A percentile compares a stretch with the other conserved stretches of the same genome.
Evolutionary conservation across 2,888 invertebrate genomes (phyloP).

Genomic region (Iselma pallidipennis): DNA sequence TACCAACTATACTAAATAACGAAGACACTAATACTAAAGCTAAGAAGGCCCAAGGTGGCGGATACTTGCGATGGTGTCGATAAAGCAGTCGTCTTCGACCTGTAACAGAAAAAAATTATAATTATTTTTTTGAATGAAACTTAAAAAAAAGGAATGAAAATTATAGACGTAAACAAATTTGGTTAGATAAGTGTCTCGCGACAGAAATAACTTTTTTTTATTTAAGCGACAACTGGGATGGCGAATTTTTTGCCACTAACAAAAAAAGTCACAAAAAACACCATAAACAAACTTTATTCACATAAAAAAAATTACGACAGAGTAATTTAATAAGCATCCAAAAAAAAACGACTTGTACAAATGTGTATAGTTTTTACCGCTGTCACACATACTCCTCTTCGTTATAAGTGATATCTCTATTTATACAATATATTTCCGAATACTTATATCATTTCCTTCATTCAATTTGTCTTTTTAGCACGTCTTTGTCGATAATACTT

Average conservation of each 20-base stretch:
- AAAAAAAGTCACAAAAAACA: background rate
- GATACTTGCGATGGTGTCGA: conserved; percentile 51
- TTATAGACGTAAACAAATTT: conserved; percentile 2
- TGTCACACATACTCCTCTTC: background rate
- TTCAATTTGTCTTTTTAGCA: too few relatives aligned
- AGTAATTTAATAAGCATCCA: background rate
- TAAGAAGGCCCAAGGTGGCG: conserved; percentile 54
- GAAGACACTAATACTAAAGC: conserved; percentile 54
- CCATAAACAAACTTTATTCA: background rate
- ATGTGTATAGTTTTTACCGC: background rate
- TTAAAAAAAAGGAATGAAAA: background rate
- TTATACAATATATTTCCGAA: background rate
- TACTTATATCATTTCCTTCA: too few relatives aligned
- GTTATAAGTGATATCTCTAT: background rate
- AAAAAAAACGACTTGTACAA: background rate
- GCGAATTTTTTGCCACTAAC: background rate
- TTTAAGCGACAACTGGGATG: too few relatives aligned
- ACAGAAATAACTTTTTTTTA: conserved; percentile 20
- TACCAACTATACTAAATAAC: conserved; percentile 57
- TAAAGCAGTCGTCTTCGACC: conserved; percentile 54
- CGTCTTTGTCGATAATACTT: too few relatives aligned
- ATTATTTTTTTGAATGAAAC: too few relatives aligned
- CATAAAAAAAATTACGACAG: background rate
- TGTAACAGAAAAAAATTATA: conserved; percentile 49
- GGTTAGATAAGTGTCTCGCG: conserved; percentile 12